phyloP scores from a whole-genome alignment of 2,113 vertebrate species.

The Muntiacus muntjak region DNA sequence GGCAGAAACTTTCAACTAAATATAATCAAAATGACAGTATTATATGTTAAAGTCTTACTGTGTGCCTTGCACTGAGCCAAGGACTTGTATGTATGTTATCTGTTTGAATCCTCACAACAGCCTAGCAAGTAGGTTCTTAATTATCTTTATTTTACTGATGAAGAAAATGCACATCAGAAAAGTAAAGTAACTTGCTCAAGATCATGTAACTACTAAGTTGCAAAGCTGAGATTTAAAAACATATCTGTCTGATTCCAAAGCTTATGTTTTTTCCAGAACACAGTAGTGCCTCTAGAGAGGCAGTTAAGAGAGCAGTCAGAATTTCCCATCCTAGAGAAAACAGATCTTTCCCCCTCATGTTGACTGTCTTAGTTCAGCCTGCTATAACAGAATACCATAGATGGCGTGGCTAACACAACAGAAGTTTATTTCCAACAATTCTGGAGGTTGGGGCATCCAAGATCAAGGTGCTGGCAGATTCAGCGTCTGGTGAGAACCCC shows the following conservation, averaged over 20 bases:
- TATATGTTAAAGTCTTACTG: neutral
- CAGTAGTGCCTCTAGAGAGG: neutral
- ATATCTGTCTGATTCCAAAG: neutral
- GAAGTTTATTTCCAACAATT: neutral
- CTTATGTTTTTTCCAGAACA: neutral
- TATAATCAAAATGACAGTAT: neutral
- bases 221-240: neutral
- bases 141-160: neutral
- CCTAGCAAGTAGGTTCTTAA: neutral
- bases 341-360: neutral
- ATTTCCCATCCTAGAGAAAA: neutral
- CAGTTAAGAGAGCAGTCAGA: neutral
- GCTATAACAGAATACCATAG: neutral
- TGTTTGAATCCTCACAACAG: neutral
- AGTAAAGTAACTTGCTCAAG: neutral
- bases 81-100: neutral
- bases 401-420: neutral
- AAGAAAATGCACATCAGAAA: neutral
- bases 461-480: neutral
- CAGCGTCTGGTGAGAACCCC: neutral
- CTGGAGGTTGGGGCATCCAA: neutral
- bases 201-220: neutral
- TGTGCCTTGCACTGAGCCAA: neutral
- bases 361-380: neutral
- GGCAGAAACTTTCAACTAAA: neutral